Evolutionary conservation across 2,113 vertebrate genomes (phyloP), one percentile per base, ranked within the genome.

Genomic region (Elephantulus edwardii): DNA sequence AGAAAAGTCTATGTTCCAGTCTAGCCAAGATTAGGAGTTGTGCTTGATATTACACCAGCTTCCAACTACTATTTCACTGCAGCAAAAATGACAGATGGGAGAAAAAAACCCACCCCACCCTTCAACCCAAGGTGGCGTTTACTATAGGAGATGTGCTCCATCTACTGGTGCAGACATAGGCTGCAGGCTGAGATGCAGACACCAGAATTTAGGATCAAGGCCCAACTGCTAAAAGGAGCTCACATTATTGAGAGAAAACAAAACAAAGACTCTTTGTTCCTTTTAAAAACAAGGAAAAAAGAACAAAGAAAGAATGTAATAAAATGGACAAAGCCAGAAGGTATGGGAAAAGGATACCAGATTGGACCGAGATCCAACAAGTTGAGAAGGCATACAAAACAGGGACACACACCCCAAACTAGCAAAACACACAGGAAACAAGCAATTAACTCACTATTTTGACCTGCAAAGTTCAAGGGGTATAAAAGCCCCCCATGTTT

Each of bases 131-230:
- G 8, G 20, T 0, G 3, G 46, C 46, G 70, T 86, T 95, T 94
- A 88, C 75, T 83, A 5, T 58, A 94, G 97, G 91, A 93, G 95
- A 44, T 95, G 97, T 94, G 94, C 96, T 93, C 97, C 97, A 97
- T 91, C 97, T 98, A 60, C 96, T 93, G 97, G 96, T 91, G 38
- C 4, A 46, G 68, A 6, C 0, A 26, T 70, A 5, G 33, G 89
- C 28, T 62, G 71, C 91, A 78, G 42, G 9, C 3, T 80, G 33
- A 54, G 60, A 89, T 13, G 48, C 22, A 54, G 24, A 81, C 20
- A 42, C 22, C 3, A 0, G 26, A 4, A 52, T 91, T 50, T 10
- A 26, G 54, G 88, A 90, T 24, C 60, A 66, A 89, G 60, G 5
- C 33, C 10, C 48, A 40, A 0, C 0, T 90, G 91, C 80, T 78